Evolutionary conservation across 2,113 vertebrate species (phyloP).

Genomic region (Rhodinocichla rosea): DNA sequence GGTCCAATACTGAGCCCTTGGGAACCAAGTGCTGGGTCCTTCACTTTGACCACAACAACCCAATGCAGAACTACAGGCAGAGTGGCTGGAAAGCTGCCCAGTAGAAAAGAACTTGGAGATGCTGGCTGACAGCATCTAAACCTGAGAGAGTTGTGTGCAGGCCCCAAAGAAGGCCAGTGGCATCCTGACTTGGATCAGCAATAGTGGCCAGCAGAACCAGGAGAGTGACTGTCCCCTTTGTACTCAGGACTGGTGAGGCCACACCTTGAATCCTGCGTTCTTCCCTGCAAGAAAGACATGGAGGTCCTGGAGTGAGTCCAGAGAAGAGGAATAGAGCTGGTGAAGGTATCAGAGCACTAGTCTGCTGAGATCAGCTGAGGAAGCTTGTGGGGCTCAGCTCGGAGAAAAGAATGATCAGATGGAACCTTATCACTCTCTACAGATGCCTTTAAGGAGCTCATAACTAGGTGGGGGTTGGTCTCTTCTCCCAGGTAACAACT

Average conservation of each 20-base stretch:
- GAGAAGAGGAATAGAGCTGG: neutral
- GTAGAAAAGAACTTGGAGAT: neutral
- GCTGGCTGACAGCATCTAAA: neutral
- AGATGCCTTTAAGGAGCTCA: neutral
- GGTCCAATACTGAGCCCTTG: neutral
- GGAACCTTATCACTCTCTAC: neutral
- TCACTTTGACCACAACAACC: neutral
- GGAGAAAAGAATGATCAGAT: neutral
- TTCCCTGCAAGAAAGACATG: neutral
- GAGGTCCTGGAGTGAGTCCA: neutral
- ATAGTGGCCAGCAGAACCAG: neutral
- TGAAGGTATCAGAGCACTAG: neutral
- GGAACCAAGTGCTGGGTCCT: fast-evolving
- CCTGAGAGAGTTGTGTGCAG: fast-evolving
- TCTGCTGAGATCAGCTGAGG: fast-evolving
- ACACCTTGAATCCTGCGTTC: neutral
- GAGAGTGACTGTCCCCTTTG: neutral
- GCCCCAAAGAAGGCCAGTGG: neutral
- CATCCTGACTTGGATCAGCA: neutral
- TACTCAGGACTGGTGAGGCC: neutral
- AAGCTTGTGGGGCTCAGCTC: fast-evolving
- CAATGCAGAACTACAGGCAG: neutral
- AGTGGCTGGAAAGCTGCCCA: neutral
- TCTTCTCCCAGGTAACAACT: neutral
- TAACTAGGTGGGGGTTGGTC: neutral